These are phyloP conservation scores for Leucania comma DNA, from an alignment of 2,888 invertebrate species.

Conservation along the genomic window DNA sequence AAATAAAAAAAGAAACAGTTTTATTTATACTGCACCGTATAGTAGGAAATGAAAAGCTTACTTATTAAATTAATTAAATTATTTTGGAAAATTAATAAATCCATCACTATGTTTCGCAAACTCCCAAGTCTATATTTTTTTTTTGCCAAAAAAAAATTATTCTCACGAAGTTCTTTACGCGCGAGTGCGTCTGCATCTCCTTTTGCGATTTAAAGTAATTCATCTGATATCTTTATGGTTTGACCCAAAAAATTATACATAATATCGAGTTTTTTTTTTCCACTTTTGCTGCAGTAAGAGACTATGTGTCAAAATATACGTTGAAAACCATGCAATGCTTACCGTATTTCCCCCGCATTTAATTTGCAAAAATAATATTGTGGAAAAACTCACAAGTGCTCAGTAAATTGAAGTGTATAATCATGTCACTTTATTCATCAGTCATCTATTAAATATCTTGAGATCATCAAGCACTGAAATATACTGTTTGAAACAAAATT, in stretches of 20 bases:
- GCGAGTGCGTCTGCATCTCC: neutral
- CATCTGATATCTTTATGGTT: neutral
- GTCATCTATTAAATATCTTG: neutral
- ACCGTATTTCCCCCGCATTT: neutral
- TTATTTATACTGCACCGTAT: neutral
- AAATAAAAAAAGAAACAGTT: neutral
- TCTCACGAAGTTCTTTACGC: neutral
- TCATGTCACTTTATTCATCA: neutral
- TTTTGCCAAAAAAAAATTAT: neutral
- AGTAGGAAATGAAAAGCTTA: neutral
- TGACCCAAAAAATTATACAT: neutral
- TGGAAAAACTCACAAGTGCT: neutral
- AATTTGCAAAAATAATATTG: neutral
- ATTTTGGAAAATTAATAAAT: no score
- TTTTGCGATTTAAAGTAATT: neutral
- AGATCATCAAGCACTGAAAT: neutral
- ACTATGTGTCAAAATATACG: neutral
- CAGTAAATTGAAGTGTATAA: neutral
- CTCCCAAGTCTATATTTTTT: neutral
- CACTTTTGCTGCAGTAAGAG: neutral
- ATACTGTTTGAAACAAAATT: no score
- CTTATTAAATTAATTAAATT: neutral
- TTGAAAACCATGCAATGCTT: neutral
- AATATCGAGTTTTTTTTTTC: neutral
- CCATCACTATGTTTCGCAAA: neutral